phyloP scores from a whole-genome alignment of 2,888 invertebrate genomes.

The Ophioninae sp. region DNA sequence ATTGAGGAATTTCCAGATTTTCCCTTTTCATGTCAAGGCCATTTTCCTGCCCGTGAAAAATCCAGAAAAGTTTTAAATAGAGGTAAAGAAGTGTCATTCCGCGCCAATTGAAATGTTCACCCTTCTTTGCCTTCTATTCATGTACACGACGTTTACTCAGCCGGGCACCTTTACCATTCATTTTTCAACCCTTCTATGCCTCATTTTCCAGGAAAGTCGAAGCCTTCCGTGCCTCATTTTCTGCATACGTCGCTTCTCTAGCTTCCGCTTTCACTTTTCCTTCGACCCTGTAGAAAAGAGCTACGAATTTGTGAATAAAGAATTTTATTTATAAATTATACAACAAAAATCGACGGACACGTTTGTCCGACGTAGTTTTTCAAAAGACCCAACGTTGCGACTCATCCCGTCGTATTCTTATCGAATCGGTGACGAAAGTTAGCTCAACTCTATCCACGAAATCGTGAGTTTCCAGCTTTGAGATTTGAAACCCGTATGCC shows the following conservation, averaged over 20 bases:
- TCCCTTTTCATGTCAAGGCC: conserved; percentile 62
- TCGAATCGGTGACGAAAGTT: not conserved
- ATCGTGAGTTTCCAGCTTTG: conserved; percentile 9
- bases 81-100: conserved; percentile 46
- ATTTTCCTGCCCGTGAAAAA: conserved; percentile 45
- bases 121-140: conserved; percentile 7
- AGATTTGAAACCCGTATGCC: conserved; percentile 40
- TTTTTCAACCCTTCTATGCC: too few species aligned
- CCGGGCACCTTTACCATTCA: not conserved
- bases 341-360: not conserved
- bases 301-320: not conserved
- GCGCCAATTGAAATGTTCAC: conserved; percentile 52
- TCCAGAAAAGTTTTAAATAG: conserved; percentile 3
- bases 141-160: not conserved
- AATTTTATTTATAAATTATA: not conserved
- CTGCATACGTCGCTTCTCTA: too few species aligned
- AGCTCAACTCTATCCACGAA: conserved; percentile 8
- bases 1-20: conserved; percentile 65
- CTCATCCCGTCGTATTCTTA: conserved; percentile 15
- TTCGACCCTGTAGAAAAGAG: not conserved
- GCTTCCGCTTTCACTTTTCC: not conserved
- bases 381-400: not conserved
- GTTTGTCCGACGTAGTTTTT: not conserved
- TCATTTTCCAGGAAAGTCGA: too few species aligned
- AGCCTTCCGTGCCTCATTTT: too few species aligned